Conservation (phyloP, 2,113 vertebrate species). For the Monarcha castaneiventris region DNA sequence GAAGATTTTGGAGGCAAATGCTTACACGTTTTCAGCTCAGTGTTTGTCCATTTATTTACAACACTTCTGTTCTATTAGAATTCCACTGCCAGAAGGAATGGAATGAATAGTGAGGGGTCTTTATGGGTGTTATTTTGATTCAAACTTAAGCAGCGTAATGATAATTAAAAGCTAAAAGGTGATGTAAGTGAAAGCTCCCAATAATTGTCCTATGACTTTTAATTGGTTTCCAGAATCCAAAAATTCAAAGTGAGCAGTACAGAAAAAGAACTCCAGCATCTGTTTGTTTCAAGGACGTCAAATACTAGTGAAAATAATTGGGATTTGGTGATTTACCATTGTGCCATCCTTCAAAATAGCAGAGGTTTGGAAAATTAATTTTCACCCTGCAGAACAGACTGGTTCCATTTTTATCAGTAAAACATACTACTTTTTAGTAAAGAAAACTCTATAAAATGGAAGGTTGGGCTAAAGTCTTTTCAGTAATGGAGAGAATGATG, state of each 20-base stretch:
- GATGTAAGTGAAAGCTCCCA: not conserved
- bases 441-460: slow-evolving; percentile 7
- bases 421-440: not conserved
- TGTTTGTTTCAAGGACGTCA: slow-evolving; percentile 10
- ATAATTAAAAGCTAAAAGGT: not conserved
- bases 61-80: not conserved
- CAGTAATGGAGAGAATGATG: not conserved
- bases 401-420: slow-evolving; percentile 4
- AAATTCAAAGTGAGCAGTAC: not conserved
- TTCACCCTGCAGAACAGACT: not conserved
- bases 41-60: not conserved
- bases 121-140: not conserved
- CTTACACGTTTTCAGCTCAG: not conserved
- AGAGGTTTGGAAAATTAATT: slow-evolving; percentile 16
- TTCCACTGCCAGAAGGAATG: not conserved
- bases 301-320: not conserved
- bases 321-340: not conserved
- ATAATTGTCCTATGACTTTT: not conserved
- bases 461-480: not conserved
- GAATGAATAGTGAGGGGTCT: not conserved
- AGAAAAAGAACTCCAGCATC: not conserved
- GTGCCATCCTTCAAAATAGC: not conserved
- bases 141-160: not conserved
- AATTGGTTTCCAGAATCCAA: not conserved
- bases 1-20: not conserved